A percentile compares a stretch with the other conserved stretches of the same genome.
Conservation (phyloP, 2,888 invertebrate genomes). For the Muschampia plurimacula region DNA sequence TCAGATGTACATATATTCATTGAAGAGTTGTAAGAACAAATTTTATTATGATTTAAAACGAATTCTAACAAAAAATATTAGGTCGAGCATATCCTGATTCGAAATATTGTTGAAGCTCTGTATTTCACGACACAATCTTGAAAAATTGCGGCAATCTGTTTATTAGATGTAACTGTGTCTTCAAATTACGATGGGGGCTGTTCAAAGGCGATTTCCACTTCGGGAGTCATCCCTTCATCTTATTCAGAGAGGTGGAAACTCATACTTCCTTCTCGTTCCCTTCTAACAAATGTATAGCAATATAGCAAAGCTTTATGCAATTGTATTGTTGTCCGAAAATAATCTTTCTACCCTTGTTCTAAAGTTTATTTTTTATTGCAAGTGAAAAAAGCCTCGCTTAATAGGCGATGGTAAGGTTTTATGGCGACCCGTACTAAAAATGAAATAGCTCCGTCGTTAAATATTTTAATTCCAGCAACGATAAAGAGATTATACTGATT, state of each 20-base stretch:
- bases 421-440: slow-evolving; percentile 30
- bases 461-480: slow-evolving; percentile 4
- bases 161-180: slow-evolving; percentile 26
- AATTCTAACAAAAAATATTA: not conserved
- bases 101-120: slow-evolving; percentile 5
- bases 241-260: slow-evolving; percentile 50
- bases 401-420: slow-evolving; percentile 23
- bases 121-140: slow-evolving; percentile 17
- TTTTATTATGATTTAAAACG: too few relatives aligned
- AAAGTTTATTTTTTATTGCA: slow-evolving; percentile 22
- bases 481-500: not conserved
- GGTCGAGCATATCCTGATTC: not conserved
- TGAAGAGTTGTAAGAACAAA: too few relatives aligned
- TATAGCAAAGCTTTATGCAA: slow-evolving; percentile 2
- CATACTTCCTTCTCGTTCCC: slow-evolving; percentile 49
- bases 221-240: slow-evolving; percentile 53
- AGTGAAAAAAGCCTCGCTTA: not conserved
- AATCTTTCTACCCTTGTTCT: slow-evolving; percentile 17
- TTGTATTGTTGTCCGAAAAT: slow-evolving; percentile 11
- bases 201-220: slow-evolving; percentile 42
- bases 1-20: too few relatives aligned
- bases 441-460: slow-evolving; percentile 18
- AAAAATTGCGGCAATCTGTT: slow-evolving; percentile 24
- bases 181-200: slow-evolving; percentile 28
- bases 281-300: slow-evolving; percentile 35